These are phyloP conservation scores for Leptocoma aspasia DNA, from an alignment of 2,113 vertebrate species.

Conservation along the genomic window DNA sequence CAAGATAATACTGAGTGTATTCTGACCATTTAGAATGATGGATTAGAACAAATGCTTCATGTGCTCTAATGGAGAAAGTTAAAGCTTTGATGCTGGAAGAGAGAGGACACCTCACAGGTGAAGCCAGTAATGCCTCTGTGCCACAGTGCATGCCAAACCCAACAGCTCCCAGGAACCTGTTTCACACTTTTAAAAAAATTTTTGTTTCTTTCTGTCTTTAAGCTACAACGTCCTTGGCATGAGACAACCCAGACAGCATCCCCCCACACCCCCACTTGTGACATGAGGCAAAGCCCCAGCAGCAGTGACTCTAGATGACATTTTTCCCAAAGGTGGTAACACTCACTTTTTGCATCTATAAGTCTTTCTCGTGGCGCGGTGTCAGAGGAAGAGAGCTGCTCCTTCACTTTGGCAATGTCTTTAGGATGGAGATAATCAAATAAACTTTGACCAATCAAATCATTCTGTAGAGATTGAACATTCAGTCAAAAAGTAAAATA, in stretches of 20 bases:
- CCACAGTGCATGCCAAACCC: not conserved
- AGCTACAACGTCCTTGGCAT: not conserved
- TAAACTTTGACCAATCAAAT: slow-evolving; percentile 97
- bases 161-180: not conserved
- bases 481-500: not conserved
- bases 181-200: not conserved
- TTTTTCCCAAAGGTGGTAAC: not conserved
- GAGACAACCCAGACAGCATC: not conserved
- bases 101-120: not conserved
- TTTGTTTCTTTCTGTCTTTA: not conserved
- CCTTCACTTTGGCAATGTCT: slow-evolving; percentile 99
- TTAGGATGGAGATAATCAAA: slow-evolving; percentile 99
- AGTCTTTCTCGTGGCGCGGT: slow-evolving; percentile 92
- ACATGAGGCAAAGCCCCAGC: not conserved
- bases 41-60: not conserved
- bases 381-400: slow-evolving; percentile 97
- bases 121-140: not conserved
- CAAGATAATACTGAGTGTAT: not conserved
- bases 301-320: not conserved
- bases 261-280: not conserved
- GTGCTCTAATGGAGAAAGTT: not conserved
- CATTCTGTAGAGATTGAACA: slow-evolving; percentile 79
- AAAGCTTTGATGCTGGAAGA: not conserved
- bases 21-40: not conserved
- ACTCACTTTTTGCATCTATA: slow-evolving; percentile 97